phyloP scores from a whole-genome alignment of 2,113 vertebrate species.

The Trichechus manatus region DNA sequence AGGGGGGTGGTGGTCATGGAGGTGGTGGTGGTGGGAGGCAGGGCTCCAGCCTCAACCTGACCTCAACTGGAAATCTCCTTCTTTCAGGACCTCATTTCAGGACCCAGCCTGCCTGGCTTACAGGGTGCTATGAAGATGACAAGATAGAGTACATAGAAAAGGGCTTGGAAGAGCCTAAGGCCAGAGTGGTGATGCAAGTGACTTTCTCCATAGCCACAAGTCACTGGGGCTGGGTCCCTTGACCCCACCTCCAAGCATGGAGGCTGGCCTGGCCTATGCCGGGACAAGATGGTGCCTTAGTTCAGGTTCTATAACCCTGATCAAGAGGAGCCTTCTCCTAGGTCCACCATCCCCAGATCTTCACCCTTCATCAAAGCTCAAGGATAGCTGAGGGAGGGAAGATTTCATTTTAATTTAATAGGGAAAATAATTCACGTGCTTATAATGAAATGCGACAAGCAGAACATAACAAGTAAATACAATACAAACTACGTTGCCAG shows the following conservation, averaged over 20 bases:
- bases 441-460: slow-evolving; percentile 83
- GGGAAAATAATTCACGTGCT: slow-evolving; percentile 76
- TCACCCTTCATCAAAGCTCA: slow-evolving; percentile 63
- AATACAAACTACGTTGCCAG: slow-evolving; percentile 75
- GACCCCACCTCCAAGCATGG: background rate
- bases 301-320: background rate
- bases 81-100: background rate
- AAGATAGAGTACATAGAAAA: rapidly evolving
- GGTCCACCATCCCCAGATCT: background rate
- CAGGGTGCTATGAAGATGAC: background rate
- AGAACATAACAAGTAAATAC: slow-evolving; percentile 83
- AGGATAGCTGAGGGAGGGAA: slow-evolving; percentile 61
- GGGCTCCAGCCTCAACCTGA: background rate
- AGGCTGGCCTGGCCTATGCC: too few relatives aligned
- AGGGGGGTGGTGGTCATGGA: background rate
- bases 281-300: background rate
- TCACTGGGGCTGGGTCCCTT: rapidly evolving
- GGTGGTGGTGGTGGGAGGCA: rapidly evolving
- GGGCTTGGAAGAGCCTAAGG: rapidly evolving
- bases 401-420: slow-evolving; percentile 77
- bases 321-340: background rate
- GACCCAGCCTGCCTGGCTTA: background rate
- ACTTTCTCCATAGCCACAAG: rapidly evolving
- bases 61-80: background rate
- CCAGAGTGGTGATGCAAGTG: rapidly evolving